Evolutionary conservation across 2,797 vertebrate species (phyloP).

Genomic region (Poecilia velifera): DNA sequence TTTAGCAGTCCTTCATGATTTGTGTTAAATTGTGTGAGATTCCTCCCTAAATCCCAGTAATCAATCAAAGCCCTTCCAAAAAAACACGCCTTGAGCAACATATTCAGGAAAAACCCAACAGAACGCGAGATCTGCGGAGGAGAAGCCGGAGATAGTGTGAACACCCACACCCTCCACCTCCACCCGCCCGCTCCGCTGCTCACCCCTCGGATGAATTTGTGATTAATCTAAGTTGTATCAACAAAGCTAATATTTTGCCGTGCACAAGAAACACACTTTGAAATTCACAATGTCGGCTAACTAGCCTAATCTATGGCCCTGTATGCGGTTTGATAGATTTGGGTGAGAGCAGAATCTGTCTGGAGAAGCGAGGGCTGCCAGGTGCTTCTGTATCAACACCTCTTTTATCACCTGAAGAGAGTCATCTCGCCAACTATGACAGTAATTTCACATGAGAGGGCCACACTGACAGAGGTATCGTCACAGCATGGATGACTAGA

Average conservation of each 20-base stretch:
- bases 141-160: constrained; percentile 39
- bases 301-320: constrained; percentile 43
- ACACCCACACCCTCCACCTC: constrained; percentile 10
- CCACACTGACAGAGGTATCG: constrained; percentile 76
- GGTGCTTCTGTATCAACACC: constrained; percentile 79
- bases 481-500: constrained; percentile 50
- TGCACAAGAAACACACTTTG: constrained; percentile 42
- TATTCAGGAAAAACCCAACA: constrained; percentile 66
- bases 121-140: constrained; percentile 30
- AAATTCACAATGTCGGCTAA: constrained; percentile 55
- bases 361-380: constrained; percentile 68
- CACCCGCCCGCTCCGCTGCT: constrained; percentile 3
- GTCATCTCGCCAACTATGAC: constrained; percentile 79
- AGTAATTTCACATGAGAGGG: constrained; percentile 79
- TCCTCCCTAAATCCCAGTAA: constrained; percentile 73
- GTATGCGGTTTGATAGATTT: constrained; percentile 59
- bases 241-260: constrained; percentile 46
- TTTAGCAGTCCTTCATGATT: constrained; percentile 59
- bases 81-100: constrained; percentile 70
- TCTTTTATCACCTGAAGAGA: constrained; percentile 80
- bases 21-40: constrained; percentile 70
- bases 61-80: constrained; percentile 69
- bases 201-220: constrained; percentile 22
- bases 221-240: constrained; percentile 50
- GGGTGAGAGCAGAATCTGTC: constrained; percentile 71